phyloP scores from a whole-genome alignment of 92 coral and sea anemone species.

The Virgularia gustaviana region DNA sequence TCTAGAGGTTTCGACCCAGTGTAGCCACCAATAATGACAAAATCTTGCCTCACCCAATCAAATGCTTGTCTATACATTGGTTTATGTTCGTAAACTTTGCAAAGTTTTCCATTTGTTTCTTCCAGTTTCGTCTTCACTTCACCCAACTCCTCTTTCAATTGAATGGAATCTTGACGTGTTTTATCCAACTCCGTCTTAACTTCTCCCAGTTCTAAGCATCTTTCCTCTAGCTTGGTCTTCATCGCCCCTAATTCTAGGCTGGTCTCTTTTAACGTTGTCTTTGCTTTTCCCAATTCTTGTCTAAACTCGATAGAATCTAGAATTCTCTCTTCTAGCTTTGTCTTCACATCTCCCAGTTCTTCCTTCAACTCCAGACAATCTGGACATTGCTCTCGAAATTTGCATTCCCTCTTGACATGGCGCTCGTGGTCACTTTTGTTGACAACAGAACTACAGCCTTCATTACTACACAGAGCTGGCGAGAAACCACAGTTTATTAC shows the following conservation, averaged over 20 bases:
- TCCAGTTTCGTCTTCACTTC: too few relatives aligned
- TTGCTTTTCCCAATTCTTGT: too few relatives aligned
- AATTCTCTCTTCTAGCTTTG: not conserved
- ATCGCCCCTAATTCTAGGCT: too few relatives aligned
- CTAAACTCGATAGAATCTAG: too few relatives aligned
- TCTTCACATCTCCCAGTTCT: not conserved
- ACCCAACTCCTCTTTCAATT: too few relatives aligned
- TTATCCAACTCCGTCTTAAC: too few relatives aligned
- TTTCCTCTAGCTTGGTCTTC: not conserved
- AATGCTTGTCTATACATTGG: too few relatives aligned
- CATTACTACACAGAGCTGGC: not conserved
- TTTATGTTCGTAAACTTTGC: too few relatives aligned
- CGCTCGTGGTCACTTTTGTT: not conserved
- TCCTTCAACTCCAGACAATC: not conserved
- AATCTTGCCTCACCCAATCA: slow-evolving; percentile 8
- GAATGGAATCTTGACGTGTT: too few relatives aligned
- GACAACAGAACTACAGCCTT: not conserved
- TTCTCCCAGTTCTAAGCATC: too few relatives aligned
- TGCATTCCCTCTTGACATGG: not conserved
- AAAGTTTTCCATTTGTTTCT: too few relatives aligned
- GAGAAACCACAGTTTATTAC: not conserved
- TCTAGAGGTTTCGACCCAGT: not conserved
- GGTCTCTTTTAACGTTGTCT: too few relatives aligned
- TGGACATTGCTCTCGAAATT: not conserved
- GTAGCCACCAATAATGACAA: slow-evolving; percentile 3